phyloP scores from a whole-genome alignment of 2,888 invertebrate genomes.

The Drosophila nigritarsus region DNA sequence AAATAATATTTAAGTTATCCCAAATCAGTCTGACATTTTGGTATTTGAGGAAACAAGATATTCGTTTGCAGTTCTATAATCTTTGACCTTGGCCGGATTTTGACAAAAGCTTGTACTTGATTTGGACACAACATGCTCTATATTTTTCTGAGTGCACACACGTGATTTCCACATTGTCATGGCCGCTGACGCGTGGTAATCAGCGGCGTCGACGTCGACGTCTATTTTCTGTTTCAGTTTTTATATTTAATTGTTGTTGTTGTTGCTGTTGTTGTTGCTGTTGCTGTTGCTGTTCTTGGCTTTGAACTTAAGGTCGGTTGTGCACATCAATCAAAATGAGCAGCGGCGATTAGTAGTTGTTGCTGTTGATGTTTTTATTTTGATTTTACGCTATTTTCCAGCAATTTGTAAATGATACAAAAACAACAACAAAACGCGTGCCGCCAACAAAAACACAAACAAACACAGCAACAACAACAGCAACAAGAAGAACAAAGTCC shows the following conservation, averaged over 20 bases:
- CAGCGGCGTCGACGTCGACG: slow-evolving; percentile 35
- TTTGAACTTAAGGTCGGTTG: slow-evolving; percentile 76
- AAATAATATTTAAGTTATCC: not conserved
- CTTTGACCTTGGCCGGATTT: not conserved
- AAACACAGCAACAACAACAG: slow-evolving; percentile 28
- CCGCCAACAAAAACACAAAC: slow-evolving; percentile 46
- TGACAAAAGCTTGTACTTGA: not conserved
- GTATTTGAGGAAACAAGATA: not conserved
- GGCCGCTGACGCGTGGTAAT: slow-evolving; percentile 75
- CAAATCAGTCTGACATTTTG: not conserved
- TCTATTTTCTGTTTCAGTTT: slow-evolving; percentile 17
- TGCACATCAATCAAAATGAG: slow-evolving; percentile 73
- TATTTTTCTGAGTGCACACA: slow-evolving; percentile 11
- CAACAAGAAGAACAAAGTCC: slow-evolving; percentile 24
- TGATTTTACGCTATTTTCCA: slow-evolving; percentile 73
- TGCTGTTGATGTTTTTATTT: slow-evolving; percentile 34
- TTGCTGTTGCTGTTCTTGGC: slow-evolving; percentile 67
- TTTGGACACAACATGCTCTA: not conserved
- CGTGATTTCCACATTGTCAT: slow-evolving; percentile 73
- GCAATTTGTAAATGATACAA: slow-evolving; percentile 78
- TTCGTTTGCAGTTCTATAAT: not conserved
- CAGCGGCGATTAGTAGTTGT: slow-evolving; percentile 61
- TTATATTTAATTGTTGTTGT: slow-evolving; percentile 9
- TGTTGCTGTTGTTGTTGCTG: slow-evolving; percentile 23
- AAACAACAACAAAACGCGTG: slow-evolving; percentile 61